phyloP scores from a whole-genome alignment of 2,888 invertebrate species.

The Pammene aurita region DNA sequence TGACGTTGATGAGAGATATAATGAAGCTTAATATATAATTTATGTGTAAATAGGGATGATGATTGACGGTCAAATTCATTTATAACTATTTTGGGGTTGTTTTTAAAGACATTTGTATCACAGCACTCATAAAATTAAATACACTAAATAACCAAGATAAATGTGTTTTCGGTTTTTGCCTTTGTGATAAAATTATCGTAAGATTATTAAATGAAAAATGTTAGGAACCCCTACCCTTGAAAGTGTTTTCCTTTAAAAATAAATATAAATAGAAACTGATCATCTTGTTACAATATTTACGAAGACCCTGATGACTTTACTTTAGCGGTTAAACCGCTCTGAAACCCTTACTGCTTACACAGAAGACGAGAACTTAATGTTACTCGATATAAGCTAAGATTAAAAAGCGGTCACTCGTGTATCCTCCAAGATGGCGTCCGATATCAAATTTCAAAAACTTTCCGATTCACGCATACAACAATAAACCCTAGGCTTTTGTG shows the following conservation, averaged over 20 bases:
- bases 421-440: constrained; percentile 57
- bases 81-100: too few species aligned
- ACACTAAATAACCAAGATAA: too few species aligned
- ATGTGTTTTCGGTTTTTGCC: too few species aligned
- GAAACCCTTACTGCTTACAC: neutral
- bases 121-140: too few species aligned
- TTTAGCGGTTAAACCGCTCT: neutral
- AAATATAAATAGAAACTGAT: neutral
- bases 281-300: neutral
- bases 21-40: constrained; percentile 5
- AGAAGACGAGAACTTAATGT: neutral
- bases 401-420: constrained; percentile 53
- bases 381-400: constrained; percentile 5
- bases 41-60: neutral
- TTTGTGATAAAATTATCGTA: too few species aligned
- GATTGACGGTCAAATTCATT: neutral
- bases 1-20: constrained; percentile 12
- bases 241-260: too few species aligned
- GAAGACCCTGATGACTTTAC: neutral
- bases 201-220: too few species aligned
- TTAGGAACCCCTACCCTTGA: too few species aligned
- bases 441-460: constrained; percentile 58
- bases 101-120: too few species aligned
- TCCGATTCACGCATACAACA: constrained; percentile 4
- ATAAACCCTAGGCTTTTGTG: neutral